These are phyloP conservation scores for Mesorhabditis belari DNA, from an alignment of 2,888 invertebrate genomes.

Conservation along the genomic window DNA sequence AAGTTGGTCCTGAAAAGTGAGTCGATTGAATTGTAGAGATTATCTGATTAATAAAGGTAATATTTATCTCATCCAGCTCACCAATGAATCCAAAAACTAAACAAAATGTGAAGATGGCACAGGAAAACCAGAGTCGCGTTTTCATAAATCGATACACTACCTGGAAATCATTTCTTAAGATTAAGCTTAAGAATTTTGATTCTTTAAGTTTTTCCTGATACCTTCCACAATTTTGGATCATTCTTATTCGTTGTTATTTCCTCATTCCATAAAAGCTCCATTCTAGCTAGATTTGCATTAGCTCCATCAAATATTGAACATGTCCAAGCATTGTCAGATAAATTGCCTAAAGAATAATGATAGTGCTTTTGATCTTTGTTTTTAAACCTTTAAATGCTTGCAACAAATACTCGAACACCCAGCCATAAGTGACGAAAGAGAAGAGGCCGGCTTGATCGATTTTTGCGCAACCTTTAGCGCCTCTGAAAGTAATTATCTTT, in stretches of 20 bases:
- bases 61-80: not conserved
- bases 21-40: too few relatives aligned
- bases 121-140: conserved; percentile 50
- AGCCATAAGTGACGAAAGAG: conserved; percentile 55
- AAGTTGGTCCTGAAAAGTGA: conserved; percentile 52
- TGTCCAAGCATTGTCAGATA: conserved; percentile 1
- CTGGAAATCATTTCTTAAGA: conserved; percentile 8
- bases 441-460: conserved; percentile 54
- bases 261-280: conserved; percentile 55
- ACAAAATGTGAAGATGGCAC: conserved; percentile 49
- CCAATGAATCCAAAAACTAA: conserved; percentile 49
- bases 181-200: not conserved
- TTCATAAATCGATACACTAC: conserved; percentile 48
- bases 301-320: conserved; percentile 10
- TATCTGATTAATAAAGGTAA: not conserved
- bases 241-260: conserved; percentile 46
- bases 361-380: not conserved
- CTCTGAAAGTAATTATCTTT: not conserved
- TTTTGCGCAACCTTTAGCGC: conserved; percentile 29
- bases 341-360: not conserved
- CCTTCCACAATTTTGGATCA: conserved; percentile 37
- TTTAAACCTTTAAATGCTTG: conserved; percentile 38
- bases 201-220: not conserved
- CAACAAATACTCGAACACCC: conserved; percentile 55
- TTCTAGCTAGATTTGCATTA: conserved; percentile 29